phyloP scores from a whole-genome alignment of 2,888 invertebrate species.

The Frankliniella fusca region DNA sequence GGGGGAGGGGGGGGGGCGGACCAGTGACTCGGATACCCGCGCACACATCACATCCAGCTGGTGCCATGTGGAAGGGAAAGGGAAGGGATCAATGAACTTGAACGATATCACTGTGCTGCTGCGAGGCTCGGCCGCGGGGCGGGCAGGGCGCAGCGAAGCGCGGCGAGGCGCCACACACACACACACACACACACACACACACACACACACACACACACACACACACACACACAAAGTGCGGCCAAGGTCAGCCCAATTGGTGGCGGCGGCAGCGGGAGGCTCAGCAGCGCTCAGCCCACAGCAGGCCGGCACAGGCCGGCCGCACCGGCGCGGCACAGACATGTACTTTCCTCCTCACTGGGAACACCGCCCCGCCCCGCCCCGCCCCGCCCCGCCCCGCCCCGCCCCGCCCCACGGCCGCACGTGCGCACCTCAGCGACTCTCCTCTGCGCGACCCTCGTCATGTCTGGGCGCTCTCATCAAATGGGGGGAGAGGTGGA shows the following conservation, averaged over 20 bases:
- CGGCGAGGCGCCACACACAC: conserved; percentile 33
- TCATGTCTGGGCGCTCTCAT: too few species aligned
- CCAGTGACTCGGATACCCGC: too few species aligned
- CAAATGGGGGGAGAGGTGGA: too few species aligned
- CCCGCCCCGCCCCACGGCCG: neutral
- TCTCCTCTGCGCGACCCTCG: too few species aligned
- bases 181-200: too few species aligned
- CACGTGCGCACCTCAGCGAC: neutral
- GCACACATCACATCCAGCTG: too few species aligned
- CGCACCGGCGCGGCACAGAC: neutral
- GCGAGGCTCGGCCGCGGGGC: too few species aligned
- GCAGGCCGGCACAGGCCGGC: neutral
- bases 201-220: too few species aligned
- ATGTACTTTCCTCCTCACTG: neutral
- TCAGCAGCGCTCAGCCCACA: neutral
- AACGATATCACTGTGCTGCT: neutral
- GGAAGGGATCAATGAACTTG: neutral
- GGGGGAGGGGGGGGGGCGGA: too few species aligned
- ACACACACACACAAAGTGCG: conserved; percentile 22
- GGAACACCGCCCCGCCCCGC: neutral
- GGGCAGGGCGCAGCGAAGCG: neutral
- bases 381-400: too few species aligned
- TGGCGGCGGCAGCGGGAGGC: neutral
- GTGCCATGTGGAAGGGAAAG: neutral
- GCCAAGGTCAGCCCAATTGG: conserved; percentile 21